Base-by-base conservation (phyloP, 2,888 invertebrate genomes). In the Agonopterix arenella region DNA sequence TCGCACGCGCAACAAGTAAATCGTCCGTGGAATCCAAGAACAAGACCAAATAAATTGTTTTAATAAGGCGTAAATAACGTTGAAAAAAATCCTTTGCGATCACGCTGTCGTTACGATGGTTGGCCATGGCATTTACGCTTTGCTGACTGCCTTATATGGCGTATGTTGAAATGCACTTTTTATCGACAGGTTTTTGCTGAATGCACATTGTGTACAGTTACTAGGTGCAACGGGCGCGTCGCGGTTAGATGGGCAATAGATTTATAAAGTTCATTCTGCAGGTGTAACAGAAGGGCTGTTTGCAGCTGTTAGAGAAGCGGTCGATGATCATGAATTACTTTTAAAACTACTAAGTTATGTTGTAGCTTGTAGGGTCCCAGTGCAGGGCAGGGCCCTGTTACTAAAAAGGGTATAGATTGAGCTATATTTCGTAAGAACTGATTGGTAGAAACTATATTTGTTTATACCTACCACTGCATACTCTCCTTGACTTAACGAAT, bases 61-160 rank as follows among this genome's bases (percentile, higher is more conserved):
- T 83, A 86, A 84, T 84, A 81, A 85, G 78, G 80, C 76, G 79
- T 81, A 81, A 78, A 83, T 80, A 74, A 73, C 67, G 56, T 61
- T 58, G 28, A 70, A 79, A 84, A 43, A 83, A 76, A 77, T 71
- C 69, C 62, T 69, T 11, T 61, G 56, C 68, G 78, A 82, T 78
- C 79, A 73, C 73, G 77, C 70, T 11, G 28, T 28, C 72, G 86
- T 84, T 76, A 80, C 88, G 75, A 79, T 83, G 81, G 81, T 60
- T 85, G 86, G 73, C 80, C 86, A 76, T 89, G 89, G 88, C 84
- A 89, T 89, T 89, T 88, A 89, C 88, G 89, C 78, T 80, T 75
- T 70, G 80, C 67, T 83, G 79, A 56, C 56, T 66, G 61, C 80
- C 77, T 56, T 79, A 79, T 75, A 83, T 77, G 80, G 77, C 63